Percentiles rank a stretch among this genome's conserved stretches.
Evolutionary conservation across 1,140 invertebrate genomes (phyloP).

Genomic region (Drosophila novamexicana): DNA sequence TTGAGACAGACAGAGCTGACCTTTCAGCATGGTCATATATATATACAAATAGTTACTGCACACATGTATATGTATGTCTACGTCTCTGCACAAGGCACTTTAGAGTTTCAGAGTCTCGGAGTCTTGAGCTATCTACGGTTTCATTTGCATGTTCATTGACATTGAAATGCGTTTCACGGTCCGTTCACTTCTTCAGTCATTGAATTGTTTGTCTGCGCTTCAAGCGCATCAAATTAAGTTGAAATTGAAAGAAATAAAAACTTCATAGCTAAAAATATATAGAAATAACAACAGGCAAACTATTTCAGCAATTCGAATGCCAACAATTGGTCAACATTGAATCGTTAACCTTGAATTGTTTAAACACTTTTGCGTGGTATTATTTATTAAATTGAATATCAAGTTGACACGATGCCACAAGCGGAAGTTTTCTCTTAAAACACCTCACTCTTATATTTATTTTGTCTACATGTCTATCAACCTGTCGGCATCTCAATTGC

Average conservation of each 20-base stretch:
- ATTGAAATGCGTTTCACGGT: slow-evolving; percentile 80
- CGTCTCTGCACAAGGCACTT: slow-evolving; percentile 3
- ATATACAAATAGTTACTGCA: slow-evolving; percentile 4
- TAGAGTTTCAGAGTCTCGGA: slow-evolving; percentile 25
- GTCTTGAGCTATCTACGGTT: slow-evolving; percentile 36
- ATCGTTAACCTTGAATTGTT: slow-evolving; percentile 42
- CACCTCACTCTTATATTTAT: slow-evolving; percentile 19
- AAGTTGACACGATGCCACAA: slow-evolving; percentile 35
- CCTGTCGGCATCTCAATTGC: background rate
- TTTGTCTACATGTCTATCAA: slow-evolving; percentile 4
- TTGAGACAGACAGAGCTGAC: slow-evolving; percentile 47
- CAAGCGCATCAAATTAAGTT: slow-evolving; percentile 55
- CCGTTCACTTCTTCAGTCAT: slow-evolving; percentile 69
- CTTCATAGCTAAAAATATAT: background rate
- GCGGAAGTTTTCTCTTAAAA: slow-evolving; percentile 56
- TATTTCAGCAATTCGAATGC: slow-evolving; percentile 18
- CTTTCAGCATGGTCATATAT: slow-evolving; percentile 39
- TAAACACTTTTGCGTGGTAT: slow-evolving; percentile 51
- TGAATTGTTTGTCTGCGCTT: slow-evolving; percentile 50
- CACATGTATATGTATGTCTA: slow-evolving; percentile 10
- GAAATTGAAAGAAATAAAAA: slow-evolving; percentile 41
- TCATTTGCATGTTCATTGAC: slow-evolving; percentile 71
- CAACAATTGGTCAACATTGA: slow-evolving; percentile 44
- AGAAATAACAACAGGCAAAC: slow-evolving; percentile 26
- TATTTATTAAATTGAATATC: slow-evolving; percentile 57